Conservation (phyloP, 2,113 vertebrate genomes). For the Onychostoma macrolepis region DNA sequence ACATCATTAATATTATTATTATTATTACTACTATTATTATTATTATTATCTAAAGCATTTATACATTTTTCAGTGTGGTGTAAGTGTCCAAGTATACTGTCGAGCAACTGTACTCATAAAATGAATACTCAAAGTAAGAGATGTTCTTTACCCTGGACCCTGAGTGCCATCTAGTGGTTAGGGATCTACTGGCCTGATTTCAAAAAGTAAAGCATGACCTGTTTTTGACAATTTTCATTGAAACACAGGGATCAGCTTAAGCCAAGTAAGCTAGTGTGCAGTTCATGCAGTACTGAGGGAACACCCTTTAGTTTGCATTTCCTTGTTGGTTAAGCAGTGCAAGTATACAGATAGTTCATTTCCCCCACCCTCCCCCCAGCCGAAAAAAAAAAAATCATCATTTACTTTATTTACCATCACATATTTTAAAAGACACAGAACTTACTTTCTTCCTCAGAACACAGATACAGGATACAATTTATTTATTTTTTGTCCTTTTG, state of each 20-base stretch:
- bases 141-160: not conserved
- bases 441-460: not conserved
- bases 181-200: not conserved
- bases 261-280: not conserved
- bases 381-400: too few relatives aligned
- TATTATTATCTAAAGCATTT: too few relatives aligned
- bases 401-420: not conserved
- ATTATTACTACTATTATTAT: too few relatives aligned
- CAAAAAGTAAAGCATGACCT: not conserved
- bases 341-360: not conserved
- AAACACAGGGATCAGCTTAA: not conserved
- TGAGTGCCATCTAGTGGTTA: conserved; percentile 23
- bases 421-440: not conserved
- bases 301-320: not conserved
- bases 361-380: too few relatives aligned
- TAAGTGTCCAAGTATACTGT: not conserved
- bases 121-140: not conserved
- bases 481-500: not conserved
- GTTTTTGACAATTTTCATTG: not conserved
- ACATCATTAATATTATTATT: too few relatives aligned
- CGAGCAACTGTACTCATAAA: not conserved
- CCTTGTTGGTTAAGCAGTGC: not conserved
- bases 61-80: too few relatives aligned
- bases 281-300: not conserved
- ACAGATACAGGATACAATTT: not conserved